Evolutionary conservation across 1,140 invertebrate species (phyloP).

Genomic region (Trachymyrmex cornetzi): DNA sequence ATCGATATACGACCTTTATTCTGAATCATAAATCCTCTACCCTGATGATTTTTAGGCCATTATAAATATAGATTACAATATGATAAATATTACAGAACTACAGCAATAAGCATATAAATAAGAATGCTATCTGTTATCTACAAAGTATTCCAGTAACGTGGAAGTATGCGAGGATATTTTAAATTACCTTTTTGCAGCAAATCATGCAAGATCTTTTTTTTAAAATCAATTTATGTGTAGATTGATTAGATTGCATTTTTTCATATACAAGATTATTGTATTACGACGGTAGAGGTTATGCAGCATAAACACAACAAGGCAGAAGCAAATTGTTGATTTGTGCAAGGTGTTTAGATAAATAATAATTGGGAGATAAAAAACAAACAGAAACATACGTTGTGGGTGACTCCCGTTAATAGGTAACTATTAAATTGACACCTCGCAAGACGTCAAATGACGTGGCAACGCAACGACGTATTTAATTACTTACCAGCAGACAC

Average conservation of each 20-base stretch:
- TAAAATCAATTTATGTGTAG: too few relatives aligned
- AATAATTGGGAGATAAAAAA: not conserved
- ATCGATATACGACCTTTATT: not conserved
- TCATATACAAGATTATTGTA: slow-evolving; percentile 66
- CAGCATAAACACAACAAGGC: not conserved
- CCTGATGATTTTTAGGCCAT: not conserved
- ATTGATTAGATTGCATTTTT: not conserved
- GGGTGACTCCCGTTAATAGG: slow-evolving; percentile 60
- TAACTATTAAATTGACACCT: slow-evolving; percentile 46
- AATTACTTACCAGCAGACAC: slow-evolving; percentile 81
- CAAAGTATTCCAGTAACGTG: not conserved
- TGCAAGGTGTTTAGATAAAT: not conserved
- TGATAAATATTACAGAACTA: not conserved
- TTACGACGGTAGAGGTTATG: slow-evolving; percentile 75
- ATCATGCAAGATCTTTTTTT: not conserved
- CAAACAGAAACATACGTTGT: not conserved
- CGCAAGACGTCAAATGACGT: not conserved
- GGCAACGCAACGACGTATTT: too few relatives aligned
- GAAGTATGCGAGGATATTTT: not conserved
- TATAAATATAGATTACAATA: not conserved
- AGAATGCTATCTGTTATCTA: not conserved
- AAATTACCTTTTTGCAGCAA: not conserved
- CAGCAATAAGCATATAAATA: not conserved
- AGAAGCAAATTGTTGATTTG: not conserved
- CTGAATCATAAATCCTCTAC: not conserved